phyloP scores from a whole-genome alignment of 2,797 vertebrate species.

The Phalanger gymnotis region DNA sequence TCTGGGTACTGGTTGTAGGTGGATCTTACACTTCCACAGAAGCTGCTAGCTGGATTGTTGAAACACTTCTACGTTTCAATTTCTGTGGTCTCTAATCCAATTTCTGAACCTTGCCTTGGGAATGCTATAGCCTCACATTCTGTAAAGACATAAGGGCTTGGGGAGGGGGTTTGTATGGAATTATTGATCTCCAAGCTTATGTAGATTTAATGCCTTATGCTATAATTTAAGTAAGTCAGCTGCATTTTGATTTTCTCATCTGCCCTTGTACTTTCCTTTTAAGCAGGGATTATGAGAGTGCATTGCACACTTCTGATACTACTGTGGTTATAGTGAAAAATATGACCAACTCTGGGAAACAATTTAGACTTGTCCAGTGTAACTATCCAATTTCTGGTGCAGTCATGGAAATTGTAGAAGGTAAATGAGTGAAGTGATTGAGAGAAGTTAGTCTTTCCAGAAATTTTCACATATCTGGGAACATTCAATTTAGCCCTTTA shows the following conservation, averaged over 20 bases:
- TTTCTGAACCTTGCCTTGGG: not conserved
- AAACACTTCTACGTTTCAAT: constrained; percentile 16
- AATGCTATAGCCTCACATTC: not conserved
- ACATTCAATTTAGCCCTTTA: constrained; percentile 11
- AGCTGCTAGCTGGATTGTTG: no score
- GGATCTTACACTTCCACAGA: no score
- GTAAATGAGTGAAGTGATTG: not conserved
- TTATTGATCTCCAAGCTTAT: not conserved
- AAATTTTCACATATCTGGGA: not conserved
- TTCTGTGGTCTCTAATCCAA: not conserved
- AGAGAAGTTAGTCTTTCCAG: constrained; percentile 5
- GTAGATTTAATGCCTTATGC: not conserved
- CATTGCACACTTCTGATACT: not conserved
- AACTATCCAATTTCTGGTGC: not conserved
- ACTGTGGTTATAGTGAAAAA: not conserved
- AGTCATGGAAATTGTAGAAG: not conserved
- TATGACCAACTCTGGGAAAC: not conserved
- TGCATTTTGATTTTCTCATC: not conserved
- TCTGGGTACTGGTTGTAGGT: no score
- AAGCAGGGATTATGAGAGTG: not conserved
- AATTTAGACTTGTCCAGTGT: not conserved
- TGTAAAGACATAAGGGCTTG: not conserved
- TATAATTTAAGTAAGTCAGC: not conserved
- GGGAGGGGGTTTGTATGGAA: not conserved
- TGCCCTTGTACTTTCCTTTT: not conserved